Evolutionary conservation across 2,888 invertebrate species (phyloP).

Genomic region (Nesidiocoris tenuis): DNA sequence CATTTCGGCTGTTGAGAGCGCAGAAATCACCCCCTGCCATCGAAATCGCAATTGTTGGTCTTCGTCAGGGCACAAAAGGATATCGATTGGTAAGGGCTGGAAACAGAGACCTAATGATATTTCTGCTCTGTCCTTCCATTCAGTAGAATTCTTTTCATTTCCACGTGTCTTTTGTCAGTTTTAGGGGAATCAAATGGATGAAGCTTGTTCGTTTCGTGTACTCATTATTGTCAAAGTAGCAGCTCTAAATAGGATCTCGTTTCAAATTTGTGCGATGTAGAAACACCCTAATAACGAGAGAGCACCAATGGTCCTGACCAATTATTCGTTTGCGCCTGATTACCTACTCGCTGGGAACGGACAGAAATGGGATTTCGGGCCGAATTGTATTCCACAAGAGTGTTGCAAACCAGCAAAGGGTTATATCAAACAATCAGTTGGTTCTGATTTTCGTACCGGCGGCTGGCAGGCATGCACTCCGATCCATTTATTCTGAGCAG

Average conservation of each 20-base stretch:
- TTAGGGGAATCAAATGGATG: background rate
- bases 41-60: background rate
- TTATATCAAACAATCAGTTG: too few relatives aligned
- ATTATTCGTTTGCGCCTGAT: background rate
- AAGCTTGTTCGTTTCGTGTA: background rate
- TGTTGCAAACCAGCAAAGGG: background rate
- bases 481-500: too few relatives aligned
- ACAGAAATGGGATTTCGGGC: too few relatives aligned
- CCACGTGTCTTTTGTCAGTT: background rate
- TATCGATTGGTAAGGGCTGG: background rate
- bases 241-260: background rate
- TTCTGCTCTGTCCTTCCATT: background rate
- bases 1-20: background rate
- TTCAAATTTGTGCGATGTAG: background rate
- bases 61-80: background rate
- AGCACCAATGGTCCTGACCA: background rate
- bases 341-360: background rate
- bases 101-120: background rate
- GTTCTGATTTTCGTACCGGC: too few relatives aligned
- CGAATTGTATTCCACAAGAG: too few relatives aligned
- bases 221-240: background rate
- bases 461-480: too few relatives aligned
- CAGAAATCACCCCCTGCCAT: conserved; percentile 3
- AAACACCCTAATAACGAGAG: background rate
- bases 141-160: background rate